A percentile compares a stretch with the other conserved stretches of the same genome.
Evolutionary conservation across 2,113 vertebrate genomes (phyloP).

Genomic region (Cariama cristata): DNA sequence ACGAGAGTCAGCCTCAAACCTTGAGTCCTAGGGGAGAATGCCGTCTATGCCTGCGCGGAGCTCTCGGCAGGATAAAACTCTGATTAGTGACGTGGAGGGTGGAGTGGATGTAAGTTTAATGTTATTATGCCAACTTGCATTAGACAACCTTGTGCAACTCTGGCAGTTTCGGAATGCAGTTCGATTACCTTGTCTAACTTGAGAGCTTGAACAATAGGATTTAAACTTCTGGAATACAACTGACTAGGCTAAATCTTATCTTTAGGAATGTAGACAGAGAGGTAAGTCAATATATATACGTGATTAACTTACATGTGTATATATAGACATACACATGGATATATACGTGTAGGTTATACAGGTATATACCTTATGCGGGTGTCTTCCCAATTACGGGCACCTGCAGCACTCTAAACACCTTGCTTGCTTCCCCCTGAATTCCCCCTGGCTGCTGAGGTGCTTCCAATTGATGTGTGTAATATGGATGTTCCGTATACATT

Average conservation of each 20-base stretch:
- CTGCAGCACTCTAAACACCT: conserved; percentile 1
- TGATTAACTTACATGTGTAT: not conserved
- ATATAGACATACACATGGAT: not conserved
- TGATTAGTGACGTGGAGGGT: not conserved
- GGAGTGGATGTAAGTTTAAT: conserved; percentile 15
- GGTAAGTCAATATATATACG: not conserved
- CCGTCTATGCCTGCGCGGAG: not conserved
- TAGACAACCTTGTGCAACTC: not conserved
- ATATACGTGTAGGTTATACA: not conserved
- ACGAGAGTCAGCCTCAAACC: not conserved
- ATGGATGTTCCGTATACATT: conserved; percentile 9
- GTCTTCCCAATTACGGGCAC: not conserved
- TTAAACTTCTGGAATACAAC: conserved; percentile 9
- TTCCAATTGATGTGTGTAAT: conserved; percentile 56
- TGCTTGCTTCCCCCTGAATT: not conserved
- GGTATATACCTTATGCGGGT: not conserved
- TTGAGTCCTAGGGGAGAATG: not conserved
- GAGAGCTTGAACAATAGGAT: not conserved
- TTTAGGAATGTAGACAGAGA: not conserved
- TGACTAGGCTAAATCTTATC: not conserved
- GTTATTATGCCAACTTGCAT: not conserved
- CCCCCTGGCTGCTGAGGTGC: conserved; percentile 8
- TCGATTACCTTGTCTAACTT: not conserved
- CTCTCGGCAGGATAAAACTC: not conserved
- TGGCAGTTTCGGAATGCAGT: not conserved